Base-by-base conservation (phyloP, 2,797 vertebrate species). In the Passerculus sandwichensis region DNA sequence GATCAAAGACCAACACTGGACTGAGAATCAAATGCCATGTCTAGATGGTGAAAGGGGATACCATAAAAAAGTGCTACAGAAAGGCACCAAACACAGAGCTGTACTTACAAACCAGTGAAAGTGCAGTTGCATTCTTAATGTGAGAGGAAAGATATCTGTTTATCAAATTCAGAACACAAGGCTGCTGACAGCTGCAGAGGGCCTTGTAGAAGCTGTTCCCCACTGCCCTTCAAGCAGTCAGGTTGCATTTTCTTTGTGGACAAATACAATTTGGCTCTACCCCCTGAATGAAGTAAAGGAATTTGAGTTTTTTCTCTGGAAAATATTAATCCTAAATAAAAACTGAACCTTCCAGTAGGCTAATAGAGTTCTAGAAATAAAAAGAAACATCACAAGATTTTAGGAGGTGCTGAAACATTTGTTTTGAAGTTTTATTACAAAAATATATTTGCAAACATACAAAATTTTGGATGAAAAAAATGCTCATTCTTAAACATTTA, bases 391-490 rank as follows among this genome's bases (percentile, higher is more conserved):
- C 21, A 29, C 36, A 85, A 90, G 60, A 75, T 88, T 93, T 93
- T 97, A 96, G 81, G 97, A 97, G 97, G 97, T 98, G 96, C 96
- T 97, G 97, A 98, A 98, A 98, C 94, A 92, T 97, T 97, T 94
- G 95, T 97, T 98, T 98, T 97, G 96, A 97, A 97, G 77, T 98
- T 98, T 98, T 98, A 98, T 98, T 98, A 98, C 96, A 98, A 98
- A 98, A 98, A 98, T 98, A 98, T 97, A 98, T 98, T 97, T 98
- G 98, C 97, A 98, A 98, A 98, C 97, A 97, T 98, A 98, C 97
- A 98, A 98, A 98, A 98, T 96, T 97, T 97, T 97, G 95, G 97
- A 98, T 98, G 98, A 98, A 98, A 96, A 98, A 98, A 98, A 98
- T 88, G 97, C 93, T 98, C 92, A 97, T 98, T 97, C 97, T 97